A percentile compares a stretch with the other conserved stretches of the same genome.
Evolutionary conservation across 1,140 invertebrate genomes (phyloP).

Genomic region (Drosophila tropicalis): DNA sequence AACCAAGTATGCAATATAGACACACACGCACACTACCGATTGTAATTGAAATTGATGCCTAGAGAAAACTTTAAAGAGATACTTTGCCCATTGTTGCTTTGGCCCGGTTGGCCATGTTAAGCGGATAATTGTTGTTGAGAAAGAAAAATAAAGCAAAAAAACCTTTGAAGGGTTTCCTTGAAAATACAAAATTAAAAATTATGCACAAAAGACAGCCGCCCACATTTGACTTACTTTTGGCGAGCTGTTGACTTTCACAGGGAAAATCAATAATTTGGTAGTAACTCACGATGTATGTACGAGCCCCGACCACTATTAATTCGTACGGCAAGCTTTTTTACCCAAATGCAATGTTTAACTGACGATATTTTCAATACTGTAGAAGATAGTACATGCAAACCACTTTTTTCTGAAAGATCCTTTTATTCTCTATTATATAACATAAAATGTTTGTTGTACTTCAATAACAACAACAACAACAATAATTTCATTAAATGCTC

Average conservation of each 20-base stretch:
- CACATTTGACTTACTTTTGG: constrained; percentile 7
- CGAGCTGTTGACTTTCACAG: constrained; percentile 1
- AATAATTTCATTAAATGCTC: too few relatives aligned
- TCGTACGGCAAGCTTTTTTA: too few relatives aligned
- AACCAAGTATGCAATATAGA: constrained; percentile 54
- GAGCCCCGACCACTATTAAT: too few relatives aligned
- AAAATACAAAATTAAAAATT: constrained; percentile 39
- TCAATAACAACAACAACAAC: too few relatives aligned
- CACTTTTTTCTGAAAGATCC: too few relatives aligned
- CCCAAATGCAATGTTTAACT: too few relatives aligned
- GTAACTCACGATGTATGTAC: constrained; percentile 55
- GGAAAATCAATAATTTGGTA: constrained; percentile 72
- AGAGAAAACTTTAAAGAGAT: constrained; percentile 53
- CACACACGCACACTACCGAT: not conserved
- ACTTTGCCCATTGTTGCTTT: constrained; percentile 75
- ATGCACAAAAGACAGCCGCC: constrained; percentile 25
- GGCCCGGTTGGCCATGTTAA: constrained; percentile 71
- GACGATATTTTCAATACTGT: too few relatives aligned
- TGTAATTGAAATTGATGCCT: constrained; percentile 7
- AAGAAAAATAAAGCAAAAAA: constrained; percentile 75
- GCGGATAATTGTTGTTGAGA: constrained; percentile 72
- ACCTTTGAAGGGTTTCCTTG: constrained; percentile 77
- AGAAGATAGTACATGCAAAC: too few relatives aligned
- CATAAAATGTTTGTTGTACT: too few relatives aligned
- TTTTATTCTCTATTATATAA: too few relatives aligned